Conservation (phyloP, 2,888 invertebrate genomes). For the Orthosia incerta region DNA sequence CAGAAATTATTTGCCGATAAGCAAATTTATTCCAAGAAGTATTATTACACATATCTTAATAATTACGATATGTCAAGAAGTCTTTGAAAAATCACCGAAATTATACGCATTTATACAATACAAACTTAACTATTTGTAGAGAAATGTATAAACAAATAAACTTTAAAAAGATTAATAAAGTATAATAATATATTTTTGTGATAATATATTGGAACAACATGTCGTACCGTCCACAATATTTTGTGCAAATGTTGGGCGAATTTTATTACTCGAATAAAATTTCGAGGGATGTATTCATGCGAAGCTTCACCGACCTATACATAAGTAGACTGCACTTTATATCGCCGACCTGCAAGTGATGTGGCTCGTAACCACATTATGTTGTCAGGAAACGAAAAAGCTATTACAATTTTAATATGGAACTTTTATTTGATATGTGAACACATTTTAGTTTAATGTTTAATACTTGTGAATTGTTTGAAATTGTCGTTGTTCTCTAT, state of each 20-base stretch:
- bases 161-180: constrained; percentile 17
- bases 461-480: constrained; percentile 6
- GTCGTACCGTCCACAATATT: constrained; percentile 37
- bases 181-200: constrained; percentile 17
- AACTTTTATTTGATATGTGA: constrained; percentile 44
- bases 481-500: neutral
- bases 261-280: constrained; percentile 30
- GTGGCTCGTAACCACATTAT: constrained; percentile 29
- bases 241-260: constrained; percentile 6
- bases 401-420: constrained; percentile 22
- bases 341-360: constrained; percentile 29
- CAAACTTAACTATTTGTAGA: constrained; percentile 44
- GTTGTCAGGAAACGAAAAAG: constrained; percentile 41
- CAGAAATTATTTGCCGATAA: constrained; percentile 80
- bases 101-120: constrained; percentile 63
- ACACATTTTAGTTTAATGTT: constrained; percentile 12
- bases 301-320: neutral
- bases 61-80: constrained; percentile 89
- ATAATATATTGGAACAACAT: constrained; percentile 21
- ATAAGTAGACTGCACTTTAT: constrained; percentile 21
- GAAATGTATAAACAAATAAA: constrained; percentile 14
- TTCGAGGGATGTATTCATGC: constrained; percentile 17
- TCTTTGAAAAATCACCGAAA: constrained; percentile 86
- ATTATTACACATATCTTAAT: constrained; percentile 85
- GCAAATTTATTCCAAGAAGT: constrained; percentile 88